Evolutionary conservation across 2,888 invertebrate genomes (phyloP), one percentile per base, ranked within the genome.

Genomic region (Netelia virgata): DNA sequence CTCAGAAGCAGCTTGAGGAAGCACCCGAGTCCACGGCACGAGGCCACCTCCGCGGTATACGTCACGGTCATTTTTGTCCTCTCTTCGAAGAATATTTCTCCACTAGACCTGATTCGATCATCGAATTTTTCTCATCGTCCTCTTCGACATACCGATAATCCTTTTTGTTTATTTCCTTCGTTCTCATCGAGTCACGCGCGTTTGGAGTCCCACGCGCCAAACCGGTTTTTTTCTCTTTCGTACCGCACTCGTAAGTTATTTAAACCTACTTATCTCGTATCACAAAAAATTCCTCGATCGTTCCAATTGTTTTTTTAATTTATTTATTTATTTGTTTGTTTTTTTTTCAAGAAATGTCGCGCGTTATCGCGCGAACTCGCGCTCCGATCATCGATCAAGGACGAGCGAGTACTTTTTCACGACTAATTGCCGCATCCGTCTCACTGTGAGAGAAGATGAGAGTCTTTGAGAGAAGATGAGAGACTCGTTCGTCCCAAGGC

Each of bases 11-110:
- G 95, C 94, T 97, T 97, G 89, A 97, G 95, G 95, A 98, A 98
- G 90, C 97, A 97, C 83, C 98, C 98, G 92, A 98, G 96, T 86
- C 97, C 97, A 74, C 96, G 95, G 92, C 97, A 97, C 86, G 97
- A 97, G 85, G 97, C 97, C 86, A 98, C 97, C 95, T 97, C 96
- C 72, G 96, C 97, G 74, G 97, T 97, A 90, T 98, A 98, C 11
- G 97, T 96, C 84, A 97, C 96, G 89, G 97, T 98, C 97, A 98
- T 98, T 91, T 94, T 87, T 83, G 28, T 74, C 18, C 43, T 41
- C 23, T 70, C 23, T 68, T 59, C 20, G 47, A 55, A 68, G 16
- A 77, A 43, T 53, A 70, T 47, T 53, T 66, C 18, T 47, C 43
- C 23, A 9, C 41, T 11, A 81, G n/a, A 5, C 14, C 41, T 8